These are phyloP conservation scores for Cynocephalus volans DNA, from an alignment of 2,113 vertebrate genomes.

Conservation along the genomic window DNA sequence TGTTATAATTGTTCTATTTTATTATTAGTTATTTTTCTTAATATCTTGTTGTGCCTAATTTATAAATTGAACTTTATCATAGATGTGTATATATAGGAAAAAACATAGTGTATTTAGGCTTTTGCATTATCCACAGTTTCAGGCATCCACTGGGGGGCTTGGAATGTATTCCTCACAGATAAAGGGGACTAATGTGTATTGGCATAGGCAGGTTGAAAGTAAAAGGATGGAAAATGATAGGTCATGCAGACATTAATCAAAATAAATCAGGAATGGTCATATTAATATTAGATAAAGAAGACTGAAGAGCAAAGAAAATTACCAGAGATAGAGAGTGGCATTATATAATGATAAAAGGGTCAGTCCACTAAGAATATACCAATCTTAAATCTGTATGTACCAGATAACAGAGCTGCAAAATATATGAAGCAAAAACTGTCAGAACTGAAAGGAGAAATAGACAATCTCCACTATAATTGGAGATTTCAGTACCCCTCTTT, in stretches of 20 bases:
- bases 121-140: no score
- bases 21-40: no score
- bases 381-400: conserved; percentile 1
- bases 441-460: conserved; percentile 39
- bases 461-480: not conserved
- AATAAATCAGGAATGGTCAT: not conserved
- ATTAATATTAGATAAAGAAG: conserved; percentile 14
- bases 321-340: not conserved
- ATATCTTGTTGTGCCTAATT: no score
- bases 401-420: conserved; percentile 41
- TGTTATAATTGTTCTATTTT: no score
- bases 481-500: not conserved
- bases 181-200: not conserved
- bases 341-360: not conserved
- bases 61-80: no score
- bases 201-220: not conserved
- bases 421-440: not conserved
- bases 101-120: no score
- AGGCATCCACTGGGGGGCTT: no score
- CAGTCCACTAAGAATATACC: not conserved
- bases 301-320: conserved; percentile 32
- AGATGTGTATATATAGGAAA: no score
- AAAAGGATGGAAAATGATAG: not conserved
- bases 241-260: conserved; percentile 11
- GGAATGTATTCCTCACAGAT: no score